Evolutionary conservation across 2,888 invertebrate species (phyloP), one percentile per base, ranked within the genome.

Genomic region (Drosophila lacicola): DNA sequence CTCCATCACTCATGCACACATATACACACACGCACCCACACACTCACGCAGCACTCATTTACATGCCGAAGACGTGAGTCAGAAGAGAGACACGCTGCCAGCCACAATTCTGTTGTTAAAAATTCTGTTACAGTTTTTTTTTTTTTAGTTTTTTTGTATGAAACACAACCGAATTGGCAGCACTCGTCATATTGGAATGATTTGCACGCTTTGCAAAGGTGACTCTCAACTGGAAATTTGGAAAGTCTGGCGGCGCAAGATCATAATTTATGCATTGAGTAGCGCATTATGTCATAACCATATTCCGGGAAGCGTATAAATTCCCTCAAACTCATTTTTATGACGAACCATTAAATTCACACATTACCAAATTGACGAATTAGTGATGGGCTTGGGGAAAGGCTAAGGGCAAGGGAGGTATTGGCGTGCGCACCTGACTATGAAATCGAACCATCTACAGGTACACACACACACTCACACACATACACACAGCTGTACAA

Each of bases 1-100:
- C 70, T 78, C 62, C 70, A 74, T 75, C 74, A 78, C 50, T 65
- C 81, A 67, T 60, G 50, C 68, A 72, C 58, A 55, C 14, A 51
- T 41, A 49, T 29, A 41, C 21, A 14, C 33, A 37, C 53, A 34
- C 37, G 25, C 25, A 34, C 37, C 25, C 25, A 25, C 33, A 55
- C 67, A 56, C 34, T 42, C 51, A 10, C n/a, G 44, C 57, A 55
- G 53, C 60, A 61, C 74, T 84, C 79, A 88, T 88, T 88, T 84
- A 87, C 84, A 88, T 89, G 75, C 87, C 89, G 21, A 55, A 65
- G 71, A 73, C 72, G 85, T 88, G 83, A 84, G 82, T 88, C 83
- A 84, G 69, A 65, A 58, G 54, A 74, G 39, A 70, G 55, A 58
- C 46, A 79, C 61, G 55, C 70, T 65, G 42, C 21, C 57, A 33